phyloP scores from a whole-genome alignment of 2,797 vertebrate genomes.

The Acrossocheilus wenchowensis region DNA sequence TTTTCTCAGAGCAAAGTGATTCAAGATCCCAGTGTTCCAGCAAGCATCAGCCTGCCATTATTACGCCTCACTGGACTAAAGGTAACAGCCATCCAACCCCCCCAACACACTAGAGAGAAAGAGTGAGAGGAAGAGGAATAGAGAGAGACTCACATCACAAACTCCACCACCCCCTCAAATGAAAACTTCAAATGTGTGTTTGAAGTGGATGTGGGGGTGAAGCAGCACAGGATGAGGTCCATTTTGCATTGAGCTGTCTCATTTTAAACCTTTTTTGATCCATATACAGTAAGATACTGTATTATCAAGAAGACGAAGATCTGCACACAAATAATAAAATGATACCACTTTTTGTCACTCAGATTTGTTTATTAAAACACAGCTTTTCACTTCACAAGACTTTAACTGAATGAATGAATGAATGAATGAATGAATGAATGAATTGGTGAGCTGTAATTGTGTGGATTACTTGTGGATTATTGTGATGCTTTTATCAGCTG shows the following conservation, averaged over 20 bases:
- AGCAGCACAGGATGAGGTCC: not conserved
- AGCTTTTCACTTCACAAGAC: no score
- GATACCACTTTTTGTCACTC: no score
- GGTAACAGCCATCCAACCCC: conserved; percentile 18
- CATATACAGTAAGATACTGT: not conserved
- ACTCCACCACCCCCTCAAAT: not conserved
- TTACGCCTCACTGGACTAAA: conserved; percentile 54
- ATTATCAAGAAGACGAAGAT: not conserved
- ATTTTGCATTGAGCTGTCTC: not conserved
- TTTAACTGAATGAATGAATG: not conserved
- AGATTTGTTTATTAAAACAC: no score
- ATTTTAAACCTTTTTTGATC: not conserved
- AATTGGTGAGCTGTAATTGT: not conserved
- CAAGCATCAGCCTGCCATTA: conserved; percentile 50
- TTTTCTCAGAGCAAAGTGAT: conserved; percentile 27
- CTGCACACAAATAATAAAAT: not conserved
- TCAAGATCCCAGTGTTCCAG: conserved; percentile 37
- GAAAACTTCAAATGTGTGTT: not conserved
- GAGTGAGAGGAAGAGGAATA: not conserved
- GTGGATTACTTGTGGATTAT: not conserved
- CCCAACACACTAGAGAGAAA: conserved; percentile 23
- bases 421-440: no score
- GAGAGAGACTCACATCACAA: not conserved
- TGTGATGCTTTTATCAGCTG: not conserved
- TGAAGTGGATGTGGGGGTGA: conserved; percentile 10